Evolutionary conservation across 2,113 vertebrate species (phyloP).

Genomic region (Dunckerocampus dactyliophorus): DNA sequence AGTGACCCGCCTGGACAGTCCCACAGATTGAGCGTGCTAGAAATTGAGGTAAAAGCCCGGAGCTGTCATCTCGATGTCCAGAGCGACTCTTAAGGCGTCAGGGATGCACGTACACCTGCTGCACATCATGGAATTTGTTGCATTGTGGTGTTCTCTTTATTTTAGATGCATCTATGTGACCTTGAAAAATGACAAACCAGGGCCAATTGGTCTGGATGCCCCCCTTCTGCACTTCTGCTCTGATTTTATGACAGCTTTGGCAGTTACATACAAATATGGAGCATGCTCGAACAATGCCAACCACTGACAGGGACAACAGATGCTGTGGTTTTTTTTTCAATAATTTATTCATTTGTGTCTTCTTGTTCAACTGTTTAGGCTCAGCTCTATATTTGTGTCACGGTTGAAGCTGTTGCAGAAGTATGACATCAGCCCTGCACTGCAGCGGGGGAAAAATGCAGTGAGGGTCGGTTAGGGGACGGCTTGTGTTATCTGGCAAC

Average conservation of each 20-base stretch:
- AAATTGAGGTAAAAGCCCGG: too few relatives aligned
- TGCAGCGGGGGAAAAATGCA: not conserved
- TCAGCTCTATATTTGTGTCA: slow-evolving; percentile 3
- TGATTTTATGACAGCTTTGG: not conserved
- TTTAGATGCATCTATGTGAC: not conserved
- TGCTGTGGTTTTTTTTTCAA: not conserved
- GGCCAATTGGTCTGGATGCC: slow-evolving; percentile 4
- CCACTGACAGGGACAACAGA: not conserved
- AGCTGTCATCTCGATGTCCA: too few relatives aligned
- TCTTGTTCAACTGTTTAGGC: not conserved
- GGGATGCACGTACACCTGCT: too few relatives aligned
- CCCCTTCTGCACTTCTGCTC: not conserved
- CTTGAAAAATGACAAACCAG: not conserved
- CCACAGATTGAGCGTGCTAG: too few relatives aligned
- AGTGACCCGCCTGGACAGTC: too few relatives aligned
- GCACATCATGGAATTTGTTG: not conserved
- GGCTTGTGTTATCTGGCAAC: slow-evolving; percentile 5
- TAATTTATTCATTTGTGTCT: not conserved
- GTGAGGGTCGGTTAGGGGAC: not conserved
- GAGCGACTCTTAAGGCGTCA: too few relatives aligned
- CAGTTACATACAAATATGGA: not conserved
- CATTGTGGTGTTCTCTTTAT: not conserved
- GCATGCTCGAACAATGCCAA: not conserved
- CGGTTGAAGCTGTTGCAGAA: not conserved
- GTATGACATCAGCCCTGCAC: slow-evolving; percentile 1